phyloP scores from a whole-genome alignment of 2,888 invertebrate species.

The Oasisia sp. region DNA sequence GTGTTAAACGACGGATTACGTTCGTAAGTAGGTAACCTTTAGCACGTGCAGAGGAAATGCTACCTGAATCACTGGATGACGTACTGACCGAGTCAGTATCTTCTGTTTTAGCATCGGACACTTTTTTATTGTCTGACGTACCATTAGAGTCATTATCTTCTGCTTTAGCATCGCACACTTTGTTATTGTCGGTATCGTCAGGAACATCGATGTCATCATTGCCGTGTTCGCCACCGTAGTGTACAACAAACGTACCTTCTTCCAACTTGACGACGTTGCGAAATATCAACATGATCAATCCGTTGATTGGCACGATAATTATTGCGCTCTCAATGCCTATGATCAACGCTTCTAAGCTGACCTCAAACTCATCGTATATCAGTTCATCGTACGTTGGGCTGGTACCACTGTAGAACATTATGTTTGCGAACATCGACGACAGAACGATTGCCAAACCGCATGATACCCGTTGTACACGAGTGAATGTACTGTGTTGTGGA shows the following conservation, averaged over 20 bases:
- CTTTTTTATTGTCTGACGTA: no score
- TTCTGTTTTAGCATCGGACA: no score
- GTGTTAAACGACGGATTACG: no score
- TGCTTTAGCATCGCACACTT: no score
- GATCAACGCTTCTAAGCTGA: constrained; percentile 44
- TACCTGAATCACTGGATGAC: no score
- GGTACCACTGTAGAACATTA: constrained; percentile 47
- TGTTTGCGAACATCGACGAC: constrained; percentile 57
- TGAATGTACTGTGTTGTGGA: constrained; percentile 55
- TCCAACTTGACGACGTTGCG: not conserved
- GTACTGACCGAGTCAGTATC: no score
- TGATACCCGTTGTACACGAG: constrained; percentile 56
- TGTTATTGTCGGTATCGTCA: no score
- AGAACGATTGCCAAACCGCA: constrained; percentile 57
- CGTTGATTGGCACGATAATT: constrained; percentile 51
- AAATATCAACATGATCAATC: constrained; percentile 49
- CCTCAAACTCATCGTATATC: constrained; percentile 33
- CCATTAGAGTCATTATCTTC: no score
- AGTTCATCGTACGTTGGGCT: constrained; percentile 45
- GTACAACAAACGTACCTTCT: not conserved
- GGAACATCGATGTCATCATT: no score
- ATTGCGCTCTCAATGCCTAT: constrained; percentile 52
- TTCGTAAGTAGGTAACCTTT: no score
- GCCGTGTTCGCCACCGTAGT: not conserved
- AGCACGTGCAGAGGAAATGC: no score